These are phyloP conservation scores for Drosophila fungiperda DNA, from an alignment of 2,888 invertebrate genomes.

Conservation along the genomic window DNA sequence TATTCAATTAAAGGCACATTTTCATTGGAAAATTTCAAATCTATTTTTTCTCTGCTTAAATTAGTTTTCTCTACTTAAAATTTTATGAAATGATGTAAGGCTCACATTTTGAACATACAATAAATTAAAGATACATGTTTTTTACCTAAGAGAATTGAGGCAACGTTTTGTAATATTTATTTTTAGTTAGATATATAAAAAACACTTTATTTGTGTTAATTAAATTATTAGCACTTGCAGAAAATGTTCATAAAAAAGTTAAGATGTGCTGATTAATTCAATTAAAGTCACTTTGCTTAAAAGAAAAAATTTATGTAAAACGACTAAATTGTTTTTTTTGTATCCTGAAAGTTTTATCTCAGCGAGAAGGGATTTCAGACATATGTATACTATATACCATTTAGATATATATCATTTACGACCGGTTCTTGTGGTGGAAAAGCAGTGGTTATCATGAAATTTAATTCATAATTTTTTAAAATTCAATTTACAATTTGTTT, in stretches of 20 bases:
- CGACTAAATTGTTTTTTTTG: neutral
- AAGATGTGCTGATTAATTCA: too few species aligned
- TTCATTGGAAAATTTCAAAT: neutral
- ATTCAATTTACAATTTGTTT: neutral
- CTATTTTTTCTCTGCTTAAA: neutral
- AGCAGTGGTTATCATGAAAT: neutral
- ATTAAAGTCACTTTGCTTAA: neutral
- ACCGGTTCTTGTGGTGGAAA: neutral
- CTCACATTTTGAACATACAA: neutral
- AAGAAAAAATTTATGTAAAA: neutral
- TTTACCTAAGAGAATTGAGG: too few species aligned
- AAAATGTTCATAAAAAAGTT: too few species aligned
- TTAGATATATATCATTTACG: neutral
- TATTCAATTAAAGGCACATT: neutral
- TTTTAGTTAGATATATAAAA: too few species aligned
- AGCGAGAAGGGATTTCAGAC: neutral
- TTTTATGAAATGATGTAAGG: neutral
- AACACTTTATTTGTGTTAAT: too few species aligned
- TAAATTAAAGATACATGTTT: too few species aligned
- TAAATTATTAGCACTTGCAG: neutral
- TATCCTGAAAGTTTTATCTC: neutral
- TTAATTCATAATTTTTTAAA: neutral
- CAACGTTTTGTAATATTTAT: too few species aligned
- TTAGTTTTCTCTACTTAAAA: neutral
- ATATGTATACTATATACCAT: neutral